phyloP scores from a whole-genome alignment of 2,113 vertebrate species.

The Bungarus multicinctus region DNA sequence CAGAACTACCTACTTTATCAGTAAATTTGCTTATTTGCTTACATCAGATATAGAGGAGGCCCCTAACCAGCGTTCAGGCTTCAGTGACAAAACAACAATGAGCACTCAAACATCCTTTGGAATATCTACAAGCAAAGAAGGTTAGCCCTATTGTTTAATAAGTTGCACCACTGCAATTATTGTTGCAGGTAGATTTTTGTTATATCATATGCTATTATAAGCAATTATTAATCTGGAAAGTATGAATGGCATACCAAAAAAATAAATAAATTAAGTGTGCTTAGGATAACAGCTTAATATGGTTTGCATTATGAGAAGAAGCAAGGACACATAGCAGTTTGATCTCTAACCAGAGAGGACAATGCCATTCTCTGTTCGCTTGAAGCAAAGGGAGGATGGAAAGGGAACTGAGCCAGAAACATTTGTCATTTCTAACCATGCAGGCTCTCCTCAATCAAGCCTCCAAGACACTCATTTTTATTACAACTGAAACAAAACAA shows the following conservation, averaged over 20 bases:
- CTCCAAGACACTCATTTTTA: conserved; percentile 41
- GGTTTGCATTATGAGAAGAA: neutral
- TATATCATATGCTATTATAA: neutral
- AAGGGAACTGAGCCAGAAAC: conserved; percentile 44
- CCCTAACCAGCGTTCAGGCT: neutral
- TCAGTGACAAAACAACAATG: neutral
- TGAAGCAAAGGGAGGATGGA: neutral
- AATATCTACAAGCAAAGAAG: neutral
- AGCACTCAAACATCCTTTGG: neutral
- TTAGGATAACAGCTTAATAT: neutral
- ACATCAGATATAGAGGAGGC: neutral
- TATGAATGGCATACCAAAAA: neutral
- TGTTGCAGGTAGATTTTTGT: neutral
- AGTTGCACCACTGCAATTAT: neutral
- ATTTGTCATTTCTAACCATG: conserved; percentile 42
- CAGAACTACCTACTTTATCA: neutral
- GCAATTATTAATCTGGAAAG: neutral
- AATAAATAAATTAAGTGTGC: neutral
- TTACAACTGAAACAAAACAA: conserved; percentile 51
- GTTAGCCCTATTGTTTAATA: neutral
- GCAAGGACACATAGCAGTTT: neutral
- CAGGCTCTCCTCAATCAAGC: conserved; percentile 39
- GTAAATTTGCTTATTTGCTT: neutral
- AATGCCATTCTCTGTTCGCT: neutral
- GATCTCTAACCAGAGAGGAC: neutral